Base-by-base conservation (phyloP, 1,140 invertebrate genomes). In the Luehdorfia chinensis region DNA sequence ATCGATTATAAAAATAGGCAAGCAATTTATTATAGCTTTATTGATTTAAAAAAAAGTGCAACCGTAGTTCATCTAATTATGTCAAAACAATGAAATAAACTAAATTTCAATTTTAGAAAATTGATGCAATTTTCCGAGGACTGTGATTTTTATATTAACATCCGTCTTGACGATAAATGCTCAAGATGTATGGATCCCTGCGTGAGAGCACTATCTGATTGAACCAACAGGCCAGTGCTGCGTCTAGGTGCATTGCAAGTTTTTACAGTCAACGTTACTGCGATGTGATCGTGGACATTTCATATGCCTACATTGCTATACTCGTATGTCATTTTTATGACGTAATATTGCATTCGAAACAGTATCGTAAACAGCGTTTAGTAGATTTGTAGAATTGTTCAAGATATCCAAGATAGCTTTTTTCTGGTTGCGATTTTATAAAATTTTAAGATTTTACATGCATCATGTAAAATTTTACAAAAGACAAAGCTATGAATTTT, bases 121-220 rank as follows among this genome's bases (percentile, higher is more conserved):
- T 46, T 51, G 55, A 53, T 52, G 43, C 45, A 60, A 51, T 69
- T 71, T 73, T 73, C 61, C 56, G 63, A 55, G 59, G 61, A 69
- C 62, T 57, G 55, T 70, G 66, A 74, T 74, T 66, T 69, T 63
- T 70, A 73, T 72, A 57, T 59, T 58, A 41, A 59, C 70, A 76
- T 81, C 80, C 75, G 75, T 62, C 62, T 73, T 50, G 46, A 59
- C 55, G 66, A 72, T 73, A 70, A 75, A 72, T 75, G 61, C 54
- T 48, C 45, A 48, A 67, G 72, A 78, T 80, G 73, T 77, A 84
- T 84, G 73, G 54, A 66, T 50, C 55, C 41, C 28, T 61, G 63
- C 73, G 77, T 81, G 77, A 79, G 79, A 74, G 64, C 59, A 73
- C 59, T 77, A 77, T 74, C 71, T 68, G 68, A 77, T 75, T 54